Conservation (phyloP, 2,888 invertebrate species). For the Mythimna lalbum region DNA sequence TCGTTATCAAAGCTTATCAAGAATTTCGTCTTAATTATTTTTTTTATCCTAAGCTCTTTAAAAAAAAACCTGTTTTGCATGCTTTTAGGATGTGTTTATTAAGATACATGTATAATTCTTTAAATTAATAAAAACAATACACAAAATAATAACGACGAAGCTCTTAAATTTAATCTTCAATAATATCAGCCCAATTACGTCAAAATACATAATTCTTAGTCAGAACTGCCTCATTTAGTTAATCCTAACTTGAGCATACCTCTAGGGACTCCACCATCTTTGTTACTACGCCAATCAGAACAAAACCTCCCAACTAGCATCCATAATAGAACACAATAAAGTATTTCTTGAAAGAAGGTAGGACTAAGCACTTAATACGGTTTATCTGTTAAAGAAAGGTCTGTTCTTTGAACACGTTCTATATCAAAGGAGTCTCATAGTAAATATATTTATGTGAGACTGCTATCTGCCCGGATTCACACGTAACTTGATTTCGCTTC, state of each 20-base stretch:
- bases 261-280: conserved; percentile 24
- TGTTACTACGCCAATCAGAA: conserved; percentile 38
- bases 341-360: conserved; percentile 41
- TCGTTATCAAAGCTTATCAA: too few species aligned
- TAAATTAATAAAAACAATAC: neutral
- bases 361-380: conserved; percentile 36
- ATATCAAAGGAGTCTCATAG: conserved; percentile 28
- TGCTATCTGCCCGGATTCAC: conserved; percentile 31
- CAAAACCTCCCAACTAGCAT: conserved; percentile 14
- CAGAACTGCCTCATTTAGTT: conserved; percentile 16
- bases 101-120: too few species aligned
- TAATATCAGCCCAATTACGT: conserved; percentile 10
- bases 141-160: neutral
- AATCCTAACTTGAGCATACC: conserved; percentile 29
- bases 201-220: conserved; percentile 28
- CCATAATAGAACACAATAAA: conserved; percentile 40
- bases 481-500: conserved; percentile 48
- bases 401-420: conserved; percentile 27
- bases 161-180: neutral
- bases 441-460: conserved; percentile 31
- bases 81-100: too few species aligned
- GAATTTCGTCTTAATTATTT: too few species aligned
- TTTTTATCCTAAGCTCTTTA: too few species aligned
- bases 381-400: conserved; percentile 37
- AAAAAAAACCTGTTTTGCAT: too few species aligned